Evolutionary conservation across 1,140 invertebrate genomes (phyloP).

Genomic region (Littorina saxatilis): DNA sequence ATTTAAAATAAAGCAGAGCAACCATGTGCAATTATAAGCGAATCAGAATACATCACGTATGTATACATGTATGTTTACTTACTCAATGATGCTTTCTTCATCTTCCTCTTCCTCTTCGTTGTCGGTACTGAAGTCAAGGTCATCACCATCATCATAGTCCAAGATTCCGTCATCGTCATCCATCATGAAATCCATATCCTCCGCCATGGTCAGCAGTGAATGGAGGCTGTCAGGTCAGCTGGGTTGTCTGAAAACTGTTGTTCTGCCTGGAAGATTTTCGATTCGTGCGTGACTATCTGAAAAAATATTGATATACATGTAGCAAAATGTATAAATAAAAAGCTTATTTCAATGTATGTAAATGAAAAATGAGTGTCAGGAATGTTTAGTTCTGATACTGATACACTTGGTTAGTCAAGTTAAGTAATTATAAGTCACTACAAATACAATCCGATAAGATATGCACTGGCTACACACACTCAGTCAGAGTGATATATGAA

Average conservation of each 20-base stretch:
- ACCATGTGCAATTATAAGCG: too few relatives aligned
- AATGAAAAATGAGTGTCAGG: background rate
- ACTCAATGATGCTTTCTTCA: constrained; percentile 17
- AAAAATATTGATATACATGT: background rate
- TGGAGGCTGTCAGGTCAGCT: background rate
- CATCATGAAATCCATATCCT: constrained; percentile 25
- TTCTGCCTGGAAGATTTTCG: background rate
- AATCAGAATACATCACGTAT: too few relatives aligned
- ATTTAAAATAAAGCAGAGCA: too few relatives aligned
- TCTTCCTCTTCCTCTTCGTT: constrained; percentile 16
- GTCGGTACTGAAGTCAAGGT: constrained; percentile 12
- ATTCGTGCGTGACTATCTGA: background rate
- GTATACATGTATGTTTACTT: too few relatives aligned
- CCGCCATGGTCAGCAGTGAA: background rate
- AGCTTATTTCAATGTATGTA: background rate
- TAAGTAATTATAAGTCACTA: too few relatives aligned
- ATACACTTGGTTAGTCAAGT: too few relatives aligned
- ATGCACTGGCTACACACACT: too few relatives aligned
- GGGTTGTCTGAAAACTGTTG: background rate
- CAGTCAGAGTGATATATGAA: too few relatives aligned
- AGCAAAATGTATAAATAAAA: too few relatives aligned
- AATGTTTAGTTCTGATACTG: too few relatives aligned
- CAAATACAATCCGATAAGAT: too few relatives aligned
- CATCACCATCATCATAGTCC: constrained; percentile 24
- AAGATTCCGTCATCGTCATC: constrained; percentile 7